phyloP scores from a whole-genome alignment of 2,797 vertebrate genomes.

The Otolemur crassicaudatus region DNA sequence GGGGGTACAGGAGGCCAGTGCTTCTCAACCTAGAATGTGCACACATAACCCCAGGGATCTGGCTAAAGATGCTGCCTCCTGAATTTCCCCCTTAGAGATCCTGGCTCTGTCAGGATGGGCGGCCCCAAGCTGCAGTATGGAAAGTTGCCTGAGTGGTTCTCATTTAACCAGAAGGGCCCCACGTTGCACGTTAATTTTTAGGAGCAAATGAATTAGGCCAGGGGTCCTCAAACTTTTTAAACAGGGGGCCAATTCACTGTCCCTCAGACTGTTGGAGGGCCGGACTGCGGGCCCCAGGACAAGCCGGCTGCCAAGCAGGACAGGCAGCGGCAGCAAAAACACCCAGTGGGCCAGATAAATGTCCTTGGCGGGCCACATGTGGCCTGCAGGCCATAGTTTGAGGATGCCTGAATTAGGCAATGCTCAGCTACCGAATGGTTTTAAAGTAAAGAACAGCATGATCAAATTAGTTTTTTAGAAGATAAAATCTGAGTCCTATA shows the following conservation, averaged over 20 bases:
- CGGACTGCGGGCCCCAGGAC: too few relatives aligned
- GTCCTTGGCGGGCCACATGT: too few relatives aligned
- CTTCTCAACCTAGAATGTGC: background rate
- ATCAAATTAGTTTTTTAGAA: background rate
- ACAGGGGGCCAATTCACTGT: too few relatives aligned
- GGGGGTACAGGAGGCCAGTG: background rate
- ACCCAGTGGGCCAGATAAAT: too few relatives aligned
- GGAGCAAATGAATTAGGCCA: background rate
- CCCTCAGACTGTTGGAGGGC: too few relatives aligned
- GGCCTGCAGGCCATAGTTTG: too few relatives aligned
- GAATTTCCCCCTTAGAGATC: background rate
- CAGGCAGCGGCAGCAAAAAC: too few relatives aligned
- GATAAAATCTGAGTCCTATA: background rate
- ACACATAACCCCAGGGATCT: rapidly evolving
- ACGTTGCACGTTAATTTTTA: background rate
- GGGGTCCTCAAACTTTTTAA: too few relatives aligned
- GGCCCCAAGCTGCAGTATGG: background rate
- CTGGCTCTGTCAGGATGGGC: background rate
- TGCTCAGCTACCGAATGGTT: background rate
- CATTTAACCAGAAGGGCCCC: background rate
- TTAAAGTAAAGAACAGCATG: background rate
- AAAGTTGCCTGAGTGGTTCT: background rate
- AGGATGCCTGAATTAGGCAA: background rate
- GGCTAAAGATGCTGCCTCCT: background rate
- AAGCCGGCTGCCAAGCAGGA: too few relatives aligned